These are phyloP conservation scores for Eriosoma lanigerum DNA, from an alignment of 1,140 invertebrate species.

Conservation along the genomic window DNA sequence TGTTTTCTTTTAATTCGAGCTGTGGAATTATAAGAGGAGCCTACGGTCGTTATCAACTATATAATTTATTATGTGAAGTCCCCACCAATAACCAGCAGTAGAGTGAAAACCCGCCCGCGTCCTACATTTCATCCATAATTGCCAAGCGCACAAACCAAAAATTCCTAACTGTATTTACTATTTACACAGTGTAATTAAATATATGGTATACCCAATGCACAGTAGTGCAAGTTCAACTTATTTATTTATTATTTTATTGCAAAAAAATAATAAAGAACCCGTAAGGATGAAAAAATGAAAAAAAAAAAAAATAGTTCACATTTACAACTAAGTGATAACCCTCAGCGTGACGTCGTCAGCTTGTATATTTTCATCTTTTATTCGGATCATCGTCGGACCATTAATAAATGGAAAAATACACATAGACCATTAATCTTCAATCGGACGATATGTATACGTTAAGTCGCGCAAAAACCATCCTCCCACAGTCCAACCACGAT, in stretches of 20 bases:
- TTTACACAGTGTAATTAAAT: slow-evolving; percentile 16
- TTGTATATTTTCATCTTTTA: slow-evolving; percentile 25
- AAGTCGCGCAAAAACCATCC: background rate
- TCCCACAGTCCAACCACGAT: background rate
- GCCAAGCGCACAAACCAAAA: background rate
- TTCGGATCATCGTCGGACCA: slow-evolving; percentile 34
- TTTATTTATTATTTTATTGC: background rate
- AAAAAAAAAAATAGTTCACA: slow-evolving; percentile 15
- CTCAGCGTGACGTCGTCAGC: slow-evolving; percentile 27
- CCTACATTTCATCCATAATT: slow-evolving; percentile 39
- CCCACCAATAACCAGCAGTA: background rate
- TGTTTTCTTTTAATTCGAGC: slow-evolving; percentile 39
- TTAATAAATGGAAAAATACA: slow-evolving; percentile 49
- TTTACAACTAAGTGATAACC: slow-evolving; percentile 25
- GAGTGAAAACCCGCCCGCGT: slow-evolving; percentile 20
- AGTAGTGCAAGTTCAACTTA: background rate
- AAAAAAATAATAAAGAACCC: background rate
- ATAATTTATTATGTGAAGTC: slow-evolving; percentile 28
- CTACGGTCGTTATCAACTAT: slow-evolving; percentile 10
- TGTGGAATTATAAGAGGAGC: background rate
- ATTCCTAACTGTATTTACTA: slow-evolving; percentile 51
- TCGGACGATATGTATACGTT: background rate
- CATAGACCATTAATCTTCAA: slow-evolving; percentile 40
- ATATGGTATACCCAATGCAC: background rate
- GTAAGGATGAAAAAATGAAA: background rate